A percentile compares a stretch with the other conserved stretches of the same genome.
Conservation (phyloP, 1,140 invertebrate genomes). For the Pseudachorutes palmiensis region DNA sequence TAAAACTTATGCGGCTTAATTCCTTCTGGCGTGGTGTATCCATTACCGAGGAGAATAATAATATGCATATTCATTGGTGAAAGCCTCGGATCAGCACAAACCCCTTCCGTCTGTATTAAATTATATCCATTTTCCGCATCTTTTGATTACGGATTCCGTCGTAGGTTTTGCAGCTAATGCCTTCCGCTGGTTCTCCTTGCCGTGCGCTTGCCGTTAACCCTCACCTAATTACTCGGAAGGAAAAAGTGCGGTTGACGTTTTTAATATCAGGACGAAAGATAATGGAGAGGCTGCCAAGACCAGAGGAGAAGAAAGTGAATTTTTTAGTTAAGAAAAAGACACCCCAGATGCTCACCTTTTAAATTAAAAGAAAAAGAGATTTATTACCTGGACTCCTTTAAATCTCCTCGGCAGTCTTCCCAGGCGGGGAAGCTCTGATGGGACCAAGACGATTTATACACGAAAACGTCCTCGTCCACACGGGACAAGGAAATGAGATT, state of each 20-base stretch:
- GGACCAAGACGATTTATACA: too few relatives aligned
- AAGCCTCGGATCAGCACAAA: background rate
- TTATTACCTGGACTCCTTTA: slow-evolving; percentile 16
- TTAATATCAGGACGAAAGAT: background rate
- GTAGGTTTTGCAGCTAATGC: background rate
- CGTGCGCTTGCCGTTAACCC: background rate
- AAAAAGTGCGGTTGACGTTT: slow-evolving; percentile 11
- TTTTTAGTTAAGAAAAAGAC: slow-evolving; percentile 11
- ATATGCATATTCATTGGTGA: slow-evolving; percentile 6
- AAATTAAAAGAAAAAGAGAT: slow-evolving; percentile 18
- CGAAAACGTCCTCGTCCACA: too few relatives aligned
- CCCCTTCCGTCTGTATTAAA: background rate
- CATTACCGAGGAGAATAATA: background rate
- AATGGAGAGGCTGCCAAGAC: background rate
- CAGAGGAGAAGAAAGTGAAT: background rate
- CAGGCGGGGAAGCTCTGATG: too few relatives aligned
- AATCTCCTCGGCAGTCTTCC: too few relatives aligned
- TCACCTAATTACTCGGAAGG: slow-evolving; percentile 15
- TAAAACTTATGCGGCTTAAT: background rate
- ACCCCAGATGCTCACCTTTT: slow-evolving; percentile 19
- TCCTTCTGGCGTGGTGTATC: background rate
- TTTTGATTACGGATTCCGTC: slow-evolving; percentile 4
- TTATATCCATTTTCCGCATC: background rate
- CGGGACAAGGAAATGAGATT: too few relatives aligned
- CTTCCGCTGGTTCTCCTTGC: background rate